These are phyloP conservation scores for Pteruthius melanotis DNA, from an alignment of 2,113 vertebrate species.

Conservation along the genomic window DNA sequence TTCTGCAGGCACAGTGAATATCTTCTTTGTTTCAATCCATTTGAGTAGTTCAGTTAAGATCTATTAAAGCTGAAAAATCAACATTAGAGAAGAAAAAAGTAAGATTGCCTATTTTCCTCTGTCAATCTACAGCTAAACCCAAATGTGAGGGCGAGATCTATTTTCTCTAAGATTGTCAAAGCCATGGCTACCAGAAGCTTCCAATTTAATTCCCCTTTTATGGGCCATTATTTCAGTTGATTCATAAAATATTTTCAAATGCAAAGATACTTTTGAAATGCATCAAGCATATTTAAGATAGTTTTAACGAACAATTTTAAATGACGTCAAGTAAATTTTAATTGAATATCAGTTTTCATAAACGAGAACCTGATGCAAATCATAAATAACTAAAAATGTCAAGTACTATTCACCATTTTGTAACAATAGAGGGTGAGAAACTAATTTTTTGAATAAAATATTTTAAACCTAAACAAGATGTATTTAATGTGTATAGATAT, in stretches of 20 bases:
- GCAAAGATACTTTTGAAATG: not conserved
- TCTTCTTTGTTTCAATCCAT: slow-evolving; percentile 29
- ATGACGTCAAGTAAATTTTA: not conserved
- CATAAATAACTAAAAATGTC: not conserved
- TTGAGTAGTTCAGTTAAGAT: not conserved
- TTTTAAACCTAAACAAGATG: not conserved
- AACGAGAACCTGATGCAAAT: not conserved
- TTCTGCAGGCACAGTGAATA: not conserved
- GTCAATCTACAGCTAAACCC: not conserved
- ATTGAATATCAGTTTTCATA: not conserved
- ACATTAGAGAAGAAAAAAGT: not conserved
- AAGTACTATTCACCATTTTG: not conserved
- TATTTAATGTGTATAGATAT: not conserved
- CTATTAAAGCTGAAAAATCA: slow-evolving; percentile 30
- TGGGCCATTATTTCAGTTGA: not conserved
- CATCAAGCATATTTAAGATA: not conserved
- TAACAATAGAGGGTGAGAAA: not conserved
- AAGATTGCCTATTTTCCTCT: not conserved
- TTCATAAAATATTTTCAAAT: not conserved
- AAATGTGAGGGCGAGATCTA: not conserved
- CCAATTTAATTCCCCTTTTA: not conserved
- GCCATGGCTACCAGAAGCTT: not conserved
- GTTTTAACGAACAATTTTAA: not conserved
- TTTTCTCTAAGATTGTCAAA: not conserved
- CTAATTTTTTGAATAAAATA: not conserved